A percentile compares a stretch with the other conserved stretches of the same genome.
Conservation (phyloP, 2,888 invertebrate species). For the Plebejus anna region DNA sequence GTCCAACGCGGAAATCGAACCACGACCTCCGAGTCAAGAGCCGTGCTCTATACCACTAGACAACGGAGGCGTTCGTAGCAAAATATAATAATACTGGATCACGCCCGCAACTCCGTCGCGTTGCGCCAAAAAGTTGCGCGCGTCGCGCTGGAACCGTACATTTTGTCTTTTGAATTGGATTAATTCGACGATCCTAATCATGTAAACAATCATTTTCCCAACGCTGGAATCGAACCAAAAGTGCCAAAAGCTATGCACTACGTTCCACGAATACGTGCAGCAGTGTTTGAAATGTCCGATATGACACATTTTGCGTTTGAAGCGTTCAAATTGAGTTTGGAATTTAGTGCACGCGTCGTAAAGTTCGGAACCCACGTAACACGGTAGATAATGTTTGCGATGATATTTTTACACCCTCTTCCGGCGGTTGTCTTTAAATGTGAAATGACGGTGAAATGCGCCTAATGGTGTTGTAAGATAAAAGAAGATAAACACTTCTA, state of each 20-base stretch:
- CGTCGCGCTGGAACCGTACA: too few relatives aligned
- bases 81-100: too few relatives aligned
- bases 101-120: too few relatives aligned
- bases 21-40: too few relatives aligned
- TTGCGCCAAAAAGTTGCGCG: too few relatives aligned
- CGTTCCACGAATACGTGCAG: neutral
- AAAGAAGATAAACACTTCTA: too few relatives aligned
- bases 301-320: neutral
- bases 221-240: neutral
- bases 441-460: neutral
- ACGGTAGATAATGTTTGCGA: neutral
- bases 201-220: neutral
- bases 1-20: too few relatives aligned
- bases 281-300: neutral
- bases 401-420: neutral
- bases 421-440: neutral
- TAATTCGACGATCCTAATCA: too few relatives aligned
- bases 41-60: too few relatives aligned
- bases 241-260: neutral
- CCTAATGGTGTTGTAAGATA: neutral
- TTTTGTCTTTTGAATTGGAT: too few relatives aligned
- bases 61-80: too few relatives aligned
- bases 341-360: neutral
- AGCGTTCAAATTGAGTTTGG: constrained; percentile 6
- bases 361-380: neutral